Conservation (phyloP, 1,140 invertebrate species). For the Euura saliciscinereae region DNA sequence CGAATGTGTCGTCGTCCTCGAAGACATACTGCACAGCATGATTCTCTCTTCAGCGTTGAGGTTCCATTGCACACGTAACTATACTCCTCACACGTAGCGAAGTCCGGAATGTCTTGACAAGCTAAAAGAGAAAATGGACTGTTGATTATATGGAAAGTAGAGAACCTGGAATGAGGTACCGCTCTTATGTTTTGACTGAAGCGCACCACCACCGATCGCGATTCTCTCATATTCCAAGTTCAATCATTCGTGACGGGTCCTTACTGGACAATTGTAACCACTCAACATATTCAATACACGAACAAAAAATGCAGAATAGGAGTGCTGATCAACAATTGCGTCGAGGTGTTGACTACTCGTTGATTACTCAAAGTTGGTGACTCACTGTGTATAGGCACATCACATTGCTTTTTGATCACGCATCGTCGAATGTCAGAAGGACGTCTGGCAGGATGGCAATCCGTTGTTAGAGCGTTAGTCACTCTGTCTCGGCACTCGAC, state of each 20-base stretch:
- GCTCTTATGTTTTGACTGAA: no score
- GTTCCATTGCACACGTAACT: slow-evolving; percentile 45
- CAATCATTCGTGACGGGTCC: no score
- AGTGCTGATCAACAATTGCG: no score
- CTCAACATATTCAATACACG: no score
- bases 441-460: slow-evolving; percentile 42
- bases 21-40: slow-evolving; percentile 47
- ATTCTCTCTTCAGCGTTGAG: slow-evolving; percentile 37
- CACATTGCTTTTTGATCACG: slow-evolving; percentile 26
- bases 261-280: no score
- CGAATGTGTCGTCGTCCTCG: slow-evolving; percentile 43
- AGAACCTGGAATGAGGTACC: no score
- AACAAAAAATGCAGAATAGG: no score
- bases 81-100: slow-evolving; percentile 39
- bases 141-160: no score
- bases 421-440: slow-evolving; percentile 43
- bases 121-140: slow-evolving; percentile 25
- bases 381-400: not conserved
- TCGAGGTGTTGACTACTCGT: no score
- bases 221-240: no score
- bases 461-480: slow-evolving; percentile 37
- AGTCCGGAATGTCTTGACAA: slow-evolving; percentile 42
- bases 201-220: no score
- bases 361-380: not conserved
- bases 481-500: slow-evolving; percentile 43